Evolutionary conservation across 2,888 invertebrate genomes (phyloP), one percentile per base, ranked within the genome.

Genomic region (Stenichneumon culpator): DNA sequence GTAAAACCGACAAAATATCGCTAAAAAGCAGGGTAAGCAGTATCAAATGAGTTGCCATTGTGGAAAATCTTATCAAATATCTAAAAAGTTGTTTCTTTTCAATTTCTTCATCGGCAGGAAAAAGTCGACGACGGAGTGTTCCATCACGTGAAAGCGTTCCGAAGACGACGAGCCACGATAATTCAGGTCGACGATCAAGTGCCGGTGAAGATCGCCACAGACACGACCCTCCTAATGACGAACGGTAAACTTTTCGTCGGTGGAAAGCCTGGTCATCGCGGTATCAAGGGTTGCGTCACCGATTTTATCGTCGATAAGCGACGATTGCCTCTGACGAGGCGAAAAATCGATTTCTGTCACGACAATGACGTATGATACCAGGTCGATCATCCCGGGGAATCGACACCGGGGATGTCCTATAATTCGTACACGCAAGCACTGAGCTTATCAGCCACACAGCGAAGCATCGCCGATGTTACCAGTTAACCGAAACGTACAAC

Each of bases 351-450:
- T 65, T 92, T 92, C 82, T 94, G 94, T 86, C 94, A 94, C 89
- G 94, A 94, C 88, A 94, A 94, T 89, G 94, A 94, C 87, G 94
- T 94, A 91, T 93, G 93, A 94, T 93, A 92, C 86, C 82, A 84
- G 85, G 70, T 79, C 60, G 83, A 68, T 28, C 52, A 72, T 79
- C 77, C 78, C 54, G 72, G 74, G 22, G 74, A 78, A 36, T 81
- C 57, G 63, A 75, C 77, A 79, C 81, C 82, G 72, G 65, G 54
- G 68, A 86, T 86, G 74, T 79, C 82, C 25, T 74, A 57, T 72
- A 69, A 83, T 39, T 32, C 65, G 54, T 80, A 68, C 39, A 72
- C 79, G 60, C 52, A 50, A 60, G 68, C 67, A 52, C 54, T 69
- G 70, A 39, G 68, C 19, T 60, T 79, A 22, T 57, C 80, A 69